Conservation (phyloP, 2,113 vertebrate genomes). For the Thunnus thynnus region DNA sequence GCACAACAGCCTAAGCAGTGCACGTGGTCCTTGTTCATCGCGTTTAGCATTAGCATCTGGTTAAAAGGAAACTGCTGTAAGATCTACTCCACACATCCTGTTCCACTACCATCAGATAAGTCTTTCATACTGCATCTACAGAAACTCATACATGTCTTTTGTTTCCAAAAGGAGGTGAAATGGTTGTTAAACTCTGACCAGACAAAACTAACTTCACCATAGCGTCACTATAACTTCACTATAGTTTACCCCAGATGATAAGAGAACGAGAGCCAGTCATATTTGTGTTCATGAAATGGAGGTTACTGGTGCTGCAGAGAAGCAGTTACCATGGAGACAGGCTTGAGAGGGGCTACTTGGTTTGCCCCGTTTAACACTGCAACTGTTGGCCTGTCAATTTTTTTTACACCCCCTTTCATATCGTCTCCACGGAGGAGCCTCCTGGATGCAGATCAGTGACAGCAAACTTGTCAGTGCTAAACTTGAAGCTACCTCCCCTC, state of each 20-base stretch:
- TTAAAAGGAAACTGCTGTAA: constrained; percentile 10
- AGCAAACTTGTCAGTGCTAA: constrained; percentile 36
- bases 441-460: constrained; percentile 51
- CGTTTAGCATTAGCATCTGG: constrained; percentile 32
- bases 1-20: constrained; percentile 64
- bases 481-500: constrained; percentile 30
- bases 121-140: constrained; percentile 40
- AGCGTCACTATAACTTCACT: neutral
- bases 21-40: constrained; percentile 23
- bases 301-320: constrained; percentile 20
- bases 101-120: neutral
- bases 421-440: constrained; percentile 22
- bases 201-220: neutral
- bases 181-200: neutral
- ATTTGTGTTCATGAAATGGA: constrained; percentile 10
- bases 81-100: constrained; percentile 19
- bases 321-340: constrained; percentile 38
- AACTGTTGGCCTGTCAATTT: neutral
- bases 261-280: neutral
- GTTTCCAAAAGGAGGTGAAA: constrained; percentile 27
- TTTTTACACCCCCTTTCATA: constrained; percentile 9
- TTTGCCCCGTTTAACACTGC: neutral
- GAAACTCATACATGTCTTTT: neutral
- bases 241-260: neutral
- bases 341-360: constrained; percentile 21